Conservation (phyloP, 2,888 invertebrate genomes). For the Idaea biselata region DNA sequence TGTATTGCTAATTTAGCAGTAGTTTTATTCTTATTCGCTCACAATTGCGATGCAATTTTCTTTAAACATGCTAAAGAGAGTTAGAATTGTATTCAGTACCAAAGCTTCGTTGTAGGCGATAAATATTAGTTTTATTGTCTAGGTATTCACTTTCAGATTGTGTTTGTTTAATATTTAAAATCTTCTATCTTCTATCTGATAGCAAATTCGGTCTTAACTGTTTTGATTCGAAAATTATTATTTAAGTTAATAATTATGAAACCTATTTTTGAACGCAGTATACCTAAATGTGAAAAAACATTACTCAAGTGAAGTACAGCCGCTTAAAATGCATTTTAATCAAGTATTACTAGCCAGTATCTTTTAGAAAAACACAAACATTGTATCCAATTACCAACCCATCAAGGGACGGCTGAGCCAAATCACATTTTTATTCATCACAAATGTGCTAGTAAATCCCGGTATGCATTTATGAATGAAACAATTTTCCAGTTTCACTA, state of each 20-base stretch:
- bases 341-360: no score
- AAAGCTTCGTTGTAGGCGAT: background rate
- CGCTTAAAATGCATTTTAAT: no score
- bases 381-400: conserved; percentile 44
- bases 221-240: no score
- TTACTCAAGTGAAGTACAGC: no score
- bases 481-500: conserved; percentile 76
- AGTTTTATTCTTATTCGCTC: conserved; percentile 49
- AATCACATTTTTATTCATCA: conserved; percentile 66
- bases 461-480: conserved; percentile 72
- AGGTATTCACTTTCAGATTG: background rate
- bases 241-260: no score
- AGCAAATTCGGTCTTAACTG: no score
- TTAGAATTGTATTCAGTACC: conserved; percentile 1
- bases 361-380: conserved; percentile 42
- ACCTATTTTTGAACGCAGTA: no score
- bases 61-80: conserved; percentile 5
- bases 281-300: no score
- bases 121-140: background rate
- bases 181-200: background rate
- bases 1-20: conserved; percentile 72
- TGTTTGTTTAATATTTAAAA: background rate
- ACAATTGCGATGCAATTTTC: conserved; percentile 23
- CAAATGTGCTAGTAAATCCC: conserved; percentile 58
- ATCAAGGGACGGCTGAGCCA: conserved; percentile 54